Conservation (phyloP, 2,888 invertebrate species). For the Drosophila antonietae region DNA sequence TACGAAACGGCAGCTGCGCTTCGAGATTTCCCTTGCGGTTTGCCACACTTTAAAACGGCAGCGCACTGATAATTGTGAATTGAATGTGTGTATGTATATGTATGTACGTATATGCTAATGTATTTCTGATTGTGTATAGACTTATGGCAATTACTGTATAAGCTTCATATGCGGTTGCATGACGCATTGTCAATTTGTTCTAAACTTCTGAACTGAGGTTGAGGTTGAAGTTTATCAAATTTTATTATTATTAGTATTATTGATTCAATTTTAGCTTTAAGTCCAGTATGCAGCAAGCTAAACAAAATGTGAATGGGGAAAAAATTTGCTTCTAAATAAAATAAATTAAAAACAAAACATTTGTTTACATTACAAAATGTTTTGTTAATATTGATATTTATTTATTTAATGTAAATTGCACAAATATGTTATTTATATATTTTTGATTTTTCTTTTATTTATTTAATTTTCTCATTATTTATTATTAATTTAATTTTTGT, state of each 20-base stretch:
- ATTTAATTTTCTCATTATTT: no score
- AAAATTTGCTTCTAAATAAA: neutral
- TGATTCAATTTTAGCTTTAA: neutral
- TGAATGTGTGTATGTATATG: neutral
- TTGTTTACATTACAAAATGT: no score
- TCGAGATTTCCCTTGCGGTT: constrained; percentile 49
- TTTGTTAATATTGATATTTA: no score
- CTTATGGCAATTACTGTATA: constrained; percentile 25
- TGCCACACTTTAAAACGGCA: constrained; percentile 28
- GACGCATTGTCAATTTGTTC: constrained; percentile 11
- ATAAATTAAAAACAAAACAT: no score
- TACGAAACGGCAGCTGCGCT: constrained; percentile 33
- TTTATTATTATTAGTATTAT: constrained; percentile 1
- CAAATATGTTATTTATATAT: no score
- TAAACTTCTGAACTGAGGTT: constrained; percentile 5
- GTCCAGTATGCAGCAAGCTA: neutral
- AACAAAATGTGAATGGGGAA: neutral
- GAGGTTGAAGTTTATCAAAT: neutral
- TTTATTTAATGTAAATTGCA: no score
- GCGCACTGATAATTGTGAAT: constrained; percentile 17
- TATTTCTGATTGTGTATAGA: neutral
- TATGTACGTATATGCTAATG: neutral
- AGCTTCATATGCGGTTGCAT: constrained; percentile 14
- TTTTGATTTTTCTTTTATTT: no score
- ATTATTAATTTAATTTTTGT: no score